Percentiles rank a stretch among this genome's conserved stretches.
Conservation (phyloP, 2,797 vertebrate species). For the Staurois parvus region DNA sequence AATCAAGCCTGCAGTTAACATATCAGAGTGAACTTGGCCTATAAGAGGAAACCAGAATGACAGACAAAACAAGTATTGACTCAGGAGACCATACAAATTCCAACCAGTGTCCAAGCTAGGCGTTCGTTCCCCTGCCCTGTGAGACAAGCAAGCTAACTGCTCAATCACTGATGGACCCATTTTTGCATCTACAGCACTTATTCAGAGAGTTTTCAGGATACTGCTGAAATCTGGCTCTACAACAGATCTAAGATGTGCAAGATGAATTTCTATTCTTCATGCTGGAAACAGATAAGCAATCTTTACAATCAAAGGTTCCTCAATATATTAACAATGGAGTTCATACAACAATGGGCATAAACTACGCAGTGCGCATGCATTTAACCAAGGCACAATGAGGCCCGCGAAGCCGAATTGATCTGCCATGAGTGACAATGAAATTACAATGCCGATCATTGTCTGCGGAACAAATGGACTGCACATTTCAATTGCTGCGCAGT, state of each 20-base stretch:
- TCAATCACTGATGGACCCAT: background rate
- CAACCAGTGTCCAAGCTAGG: too few species aligned
- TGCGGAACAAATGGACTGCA: slow-evolving; percentile 11
- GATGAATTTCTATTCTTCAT: background rate
- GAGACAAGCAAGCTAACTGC: background rate
- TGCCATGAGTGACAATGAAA: slow-evolving; percentile 29
- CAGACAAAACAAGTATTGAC: background rate
- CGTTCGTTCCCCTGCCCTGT: too few species aligned
- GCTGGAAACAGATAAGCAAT: background rate
- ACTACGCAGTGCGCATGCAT: slow-evolving; percentile 3
- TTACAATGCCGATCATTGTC: slow-evolving; percentile 28
- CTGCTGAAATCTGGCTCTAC: background rate
- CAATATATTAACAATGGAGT: slow-evolving; percentile 39
- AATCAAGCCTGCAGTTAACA: background rate
- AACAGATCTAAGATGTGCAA: background rate
- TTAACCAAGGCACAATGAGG: slow-evolving; percentile 1
- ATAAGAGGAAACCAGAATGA: background rate
- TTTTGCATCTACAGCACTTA: background rate
- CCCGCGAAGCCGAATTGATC: slow-evolving; percentile 15
- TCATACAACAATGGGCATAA: slow-evolving; percentile 26
- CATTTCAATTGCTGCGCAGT: slow-evolving; percentile 9
- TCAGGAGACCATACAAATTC: too few species aligned
- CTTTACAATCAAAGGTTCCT: background rate
- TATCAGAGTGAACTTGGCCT: too few species aligned
- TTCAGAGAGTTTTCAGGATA: background rate